These are phyloP conservation scores for Nephrocerus scutellatus DNA, from an alignment of 2,888 invertebrate species.

Conservation along the genomic window DNA sequence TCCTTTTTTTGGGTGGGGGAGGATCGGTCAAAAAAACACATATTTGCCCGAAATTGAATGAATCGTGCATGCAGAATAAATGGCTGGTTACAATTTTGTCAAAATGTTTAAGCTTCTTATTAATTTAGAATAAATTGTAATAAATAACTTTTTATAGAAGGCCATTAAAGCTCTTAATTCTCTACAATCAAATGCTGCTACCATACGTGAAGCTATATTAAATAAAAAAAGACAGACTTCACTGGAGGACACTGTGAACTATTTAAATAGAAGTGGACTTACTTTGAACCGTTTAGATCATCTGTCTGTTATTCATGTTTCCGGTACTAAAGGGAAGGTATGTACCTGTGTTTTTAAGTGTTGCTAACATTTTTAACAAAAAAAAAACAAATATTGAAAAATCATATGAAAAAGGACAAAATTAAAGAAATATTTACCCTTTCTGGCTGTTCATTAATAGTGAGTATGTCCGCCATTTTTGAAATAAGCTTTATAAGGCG, in stretches of 20 bases:
- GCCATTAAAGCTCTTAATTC: constrained; percentile 62
- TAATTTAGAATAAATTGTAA: too few species aligned
- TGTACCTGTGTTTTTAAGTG: constrained; percentile 15
- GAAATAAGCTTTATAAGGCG: too few species aligned
- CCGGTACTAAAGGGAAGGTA: constrained; percentile 95
- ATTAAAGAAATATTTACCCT: too few species aligned
- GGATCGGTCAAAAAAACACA: not conserved
- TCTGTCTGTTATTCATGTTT: constrained; percentile 84
- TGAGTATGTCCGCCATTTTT: too few species aligned
- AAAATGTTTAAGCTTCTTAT: too few species aligned
- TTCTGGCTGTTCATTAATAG: too few species aligned
- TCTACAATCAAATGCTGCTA: constrained; percentile 65
- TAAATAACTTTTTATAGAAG: too few species aligned
- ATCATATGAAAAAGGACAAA: too few species aligned
- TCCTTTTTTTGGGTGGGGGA: too few species aligned
- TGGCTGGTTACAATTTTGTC: too few species aligned
- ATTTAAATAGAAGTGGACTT: constrained; percentile 59
- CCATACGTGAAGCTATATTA: constrained; percentile 49
- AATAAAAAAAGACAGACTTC: constrained; percentile 35
- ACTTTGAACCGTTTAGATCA: constrained; percentile 59
- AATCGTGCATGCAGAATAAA: constrained; percentile 6
- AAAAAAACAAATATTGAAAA: not conserved
- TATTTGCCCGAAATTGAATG: not conserved
- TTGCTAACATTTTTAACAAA: constrained; percentile 1
- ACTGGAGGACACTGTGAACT: constrained; percentile 53